Evolutionary conservation across 1,140 invertebrate genomes (phyloP).

Genomic region (Teleopsis dalmanni): DNA sequence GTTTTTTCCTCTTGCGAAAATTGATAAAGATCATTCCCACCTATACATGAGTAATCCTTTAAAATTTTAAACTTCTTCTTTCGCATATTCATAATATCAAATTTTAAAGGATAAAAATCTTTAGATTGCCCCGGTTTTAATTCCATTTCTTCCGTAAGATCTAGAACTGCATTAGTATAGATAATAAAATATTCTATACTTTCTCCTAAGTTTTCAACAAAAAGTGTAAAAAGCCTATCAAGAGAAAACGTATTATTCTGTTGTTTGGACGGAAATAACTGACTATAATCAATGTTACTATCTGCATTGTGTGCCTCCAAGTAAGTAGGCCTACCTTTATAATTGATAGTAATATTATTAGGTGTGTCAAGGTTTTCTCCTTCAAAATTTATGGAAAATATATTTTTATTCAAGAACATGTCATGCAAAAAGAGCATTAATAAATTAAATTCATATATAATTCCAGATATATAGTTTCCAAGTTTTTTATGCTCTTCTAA

Average conservation of each 20-base stretch:
- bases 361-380: neutral
- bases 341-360: neutral
- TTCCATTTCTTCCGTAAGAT: neutral
- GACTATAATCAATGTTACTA: neutral
- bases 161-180: neutral
- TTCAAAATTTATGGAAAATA: conserved; percentile 1
- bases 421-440: neutral
- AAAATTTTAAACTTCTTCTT: neutral
- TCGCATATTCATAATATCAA: no score
- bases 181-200: neutral
- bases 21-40: neutral
- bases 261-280: neutral
- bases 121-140: neutral
- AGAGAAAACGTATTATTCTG: neutral
- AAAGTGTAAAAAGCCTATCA: neutral
- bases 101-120: neutral
- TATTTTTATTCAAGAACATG: conserved; percentile 1
- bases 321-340: neutral
- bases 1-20: neutral
- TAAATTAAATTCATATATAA: conserved; percentile 1
- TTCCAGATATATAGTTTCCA: neutral
- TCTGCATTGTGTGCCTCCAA: neutral
- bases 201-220: neutral
- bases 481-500: neutral
- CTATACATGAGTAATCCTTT: neutral